Evolutionary conservation across 2,888 invertebrate species (phyloP).

Genomic region (Chloroclystis v-ata): DNA sequence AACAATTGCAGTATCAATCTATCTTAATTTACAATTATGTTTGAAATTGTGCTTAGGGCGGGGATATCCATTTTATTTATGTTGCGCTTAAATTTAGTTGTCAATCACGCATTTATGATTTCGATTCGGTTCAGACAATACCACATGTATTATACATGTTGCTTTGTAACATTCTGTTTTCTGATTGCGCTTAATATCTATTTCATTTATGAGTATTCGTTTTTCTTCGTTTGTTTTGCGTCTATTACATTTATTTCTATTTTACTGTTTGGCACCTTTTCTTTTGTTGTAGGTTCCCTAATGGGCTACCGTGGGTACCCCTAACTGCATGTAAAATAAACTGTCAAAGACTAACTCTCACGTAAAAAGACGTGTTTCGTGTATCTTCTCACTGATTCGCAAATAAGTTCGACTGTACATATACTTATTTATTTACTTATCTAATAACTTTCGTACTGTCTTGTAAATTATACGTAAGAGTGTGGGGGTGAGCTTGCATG

Average conservation of each 20-base stretch:
- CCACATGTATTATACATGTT: too few relatives aligned
- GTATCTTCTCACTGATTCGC: background rate
- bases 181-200: background rate
- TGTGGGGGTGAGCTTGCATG: slow-evolving; percentile 62
- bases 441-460: slow-evolving; percentile 24
- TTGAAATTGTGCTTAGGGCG: too few relatives aligned
- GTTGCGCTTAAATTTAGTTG: too few relatives aligned
- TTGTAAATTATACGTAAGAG: slow-evolving; percentile 22
- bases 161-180: too few relatives aligned
- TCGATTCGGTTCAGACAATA: too few relatives aligned
- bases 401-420: slow-evolving; percentile 1
- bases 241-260: slow-evolving; percentile 43
- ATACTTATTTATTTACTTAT: slow-evolving; percentile 1
- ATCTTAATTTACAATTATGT: too few relatives aligned
- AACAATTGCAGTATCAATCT: too few relatives aligned
- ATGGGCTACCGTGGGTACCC: background rate
- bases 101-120: too few relatives aligned
- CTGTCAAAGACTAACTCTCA: slow-evolving; percentile 1
- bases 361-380: slow-evolving; percentile 6
- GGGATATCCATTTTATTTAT: too few relatives aligned
- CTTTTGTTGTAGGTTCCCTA: slow-evolving; percentile 75
- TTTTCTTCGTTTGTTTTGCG: background rate
- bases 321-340: slow-evolving; percentile 3
- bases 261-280: slow-evolving; percentile 65
- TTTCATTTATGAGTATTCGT: background rate